Evolutionary conservation across 1,140 invertebrate genomes (phyloP), one percentile per base, ranked within the genome.

Genomic region (Drosophila subobscura): DNA sequence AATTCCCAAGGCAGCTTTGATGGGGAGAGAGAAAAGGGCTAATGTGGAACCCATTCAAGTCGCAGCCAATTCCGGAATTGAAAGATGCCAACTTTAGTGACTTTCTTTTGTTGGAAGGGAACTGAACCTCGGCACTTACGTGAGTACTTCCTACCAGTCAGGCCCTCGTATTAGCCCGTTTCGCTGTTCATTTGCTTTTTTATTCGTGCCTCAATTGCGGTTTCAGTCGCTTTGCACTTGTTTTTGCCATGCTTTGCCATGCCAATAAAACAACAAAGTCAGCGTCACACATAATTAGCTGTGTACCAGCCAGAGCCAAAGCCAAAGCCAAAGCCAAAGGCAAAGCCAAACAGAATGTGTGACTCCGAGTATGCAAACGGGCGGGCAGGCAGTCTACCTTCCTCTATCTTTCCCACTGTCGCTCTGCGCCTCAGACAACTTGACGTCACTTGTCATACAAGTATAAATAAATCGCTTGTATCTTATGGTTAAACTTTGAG

Each of bases 261-360:
- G 3, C 12, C 27, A 72, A 53, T 71, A 71, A 72, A 73, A 53
- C 45, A 45, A 54, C 45, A 33, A 63, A 52, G 37, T 37, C 25
- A 78, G 66, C 79, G 79, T 83, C 79, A 83, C 70, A 83, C 70
- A 50, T 78, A 83, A 83, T 83, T 83, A 83, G 70, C 79, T 71
- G 16, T 20, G 16, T 20, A 20, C 16, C 16, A 20, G 16, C 16
- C 16, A 20, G 1, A 20, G 16, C 16, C 16, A 20, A 20, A 20
- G 16, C 16, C 16, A 20, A 20, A 20, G 16, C 16, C 16, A 20
- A 20, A 20, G 16, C 16, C 16, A 20, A 20, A 20, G 16, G 65
- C 23, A 49, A 37, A 10, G 3, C 8, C n/a, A n/a, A 44, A 49
- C 47, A 45, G 53, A 83, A 53, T 67, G 29, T 58, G 70, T 53